Conservation (phyloP, 2,888 invertebrate genomes). For the Scaptomyza parva region DNA sequence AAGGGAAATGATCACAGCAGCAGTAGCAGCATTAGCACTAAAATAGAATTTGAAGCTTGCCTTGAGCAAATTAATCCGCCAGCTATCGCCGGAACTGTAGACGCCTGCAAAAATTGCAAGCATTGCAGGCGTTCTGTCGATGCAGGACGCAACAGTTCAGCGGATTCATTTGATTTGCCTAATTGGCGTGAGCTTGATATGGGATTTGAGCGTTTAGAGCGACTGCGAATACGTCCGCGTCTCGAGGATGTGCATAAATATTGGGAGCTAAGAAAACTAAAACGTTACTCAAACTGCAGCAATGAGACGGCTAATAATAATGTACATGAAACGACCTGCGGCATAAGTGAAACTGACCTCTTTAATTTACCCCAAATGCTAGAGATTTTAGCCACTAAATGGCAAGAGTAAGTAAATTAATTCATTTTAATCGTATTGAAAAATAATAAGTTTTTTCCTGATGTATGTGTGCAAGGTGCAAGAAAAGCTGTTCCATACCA, state of each 20-base stretch:
- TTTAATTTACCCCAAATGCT: conserved; percentile 27
- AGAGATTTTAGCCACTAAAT: conserved; percentile 10
- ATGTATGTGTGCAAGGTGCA: conserved; percentile 14
- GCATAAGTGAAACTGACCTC: neutral
- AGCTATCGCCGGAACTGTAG: conserved; percentile 25
- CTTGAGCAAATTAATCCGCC: conserved; percentile 30
- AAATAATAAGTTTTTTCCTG: neutral
- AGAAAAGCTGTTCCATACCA: neutral
- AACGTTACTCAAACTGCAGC: conserved; percentile 7
- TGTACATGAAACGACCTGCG: neutral
- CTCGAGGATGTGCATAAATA: conserved; percentile 62
- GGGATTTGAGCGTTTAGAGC: conserved; percentile 49
- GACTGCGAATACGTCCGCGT: conserved; percentile 48
- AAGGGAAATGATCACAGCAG: neutral
- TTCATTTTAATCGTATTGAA: neutral
- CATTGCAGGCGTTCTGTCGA: conserved; percentile 59
- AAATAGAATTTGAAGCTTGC: conserved; percentile 27
- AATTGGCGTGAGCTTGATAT: conserved; percentile 26
- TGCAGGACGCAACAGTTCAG: conserved; percentile 16
- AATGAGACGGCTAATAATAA: conserved; percentile 7
- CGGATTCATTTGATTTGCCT: conserved; percentile 62
- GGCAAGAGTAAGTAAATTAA: conserved; percentile 32
- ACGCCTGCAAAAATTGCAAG: conserved; percentile 64
- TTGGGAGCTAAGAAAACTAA: conserved; percentile 48
- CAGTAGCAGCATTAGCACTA: neutral